These are phyloP conservation scores for Diprion similis DNA, from an alignment of 1,140 invertebrate genomes.

Conservation along the genomic window DNA sequence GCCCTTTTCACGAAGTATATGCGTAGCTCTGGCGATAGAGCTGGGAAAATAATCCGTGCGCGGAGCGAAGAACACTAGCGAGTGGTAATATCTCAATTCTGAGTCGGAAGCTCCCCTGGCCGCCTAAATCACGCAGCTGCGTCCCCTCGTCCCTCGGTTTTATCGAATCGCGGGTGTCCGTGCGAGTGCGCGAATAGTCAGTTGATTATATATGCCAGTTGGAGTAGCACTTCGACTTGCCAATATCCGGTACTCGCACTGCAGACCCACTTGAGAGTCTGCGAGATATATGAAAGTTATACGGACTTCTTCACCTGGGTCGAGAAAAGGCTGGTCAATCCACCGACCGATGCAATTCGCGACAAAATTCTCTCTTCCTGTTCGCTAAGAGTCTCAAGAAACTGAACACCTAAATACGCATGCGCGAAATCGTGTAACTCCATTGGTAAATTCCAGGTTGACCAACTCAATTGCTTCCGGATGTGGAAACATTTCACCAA, in stretches of 20 bases:
- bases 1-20: background rate
- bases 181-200: background rate
- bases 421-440: too few species aligned
- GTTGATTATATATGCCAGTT: conserved; percentile 1
- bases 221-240: background rate
- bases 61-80: background rate
- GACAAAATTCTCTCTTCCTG: too few species aligned
- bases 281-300: background rate
- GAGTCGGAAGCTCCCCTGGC: background rate
- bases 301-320: background rate
- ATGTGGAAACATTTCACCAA: too few species aligned
- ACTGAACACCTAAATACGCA: too few species aligned
- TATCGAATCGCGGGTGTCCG: background rate
- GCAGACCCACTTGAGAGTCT: background rate
- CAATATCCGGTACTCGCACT: conserved; percentile 1
- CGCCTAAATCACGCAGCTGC: conserved; percentile 6
- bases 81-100: conserved; percentile 4
- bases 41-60: background rate
- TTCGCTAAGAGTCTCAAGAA: too few species aligned
- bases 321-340: too few species aligned
- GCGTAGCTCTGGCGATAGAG: background rate
- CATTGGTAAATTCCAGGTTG: too few species aligned
- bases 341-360: too few species aligned
- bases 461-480: too few species aligned
- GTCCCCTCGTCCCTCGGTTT: conserved; percentile 3